Conservation (phyloP, 2,113 vertebrate species). For the Conger conger region DNA sequence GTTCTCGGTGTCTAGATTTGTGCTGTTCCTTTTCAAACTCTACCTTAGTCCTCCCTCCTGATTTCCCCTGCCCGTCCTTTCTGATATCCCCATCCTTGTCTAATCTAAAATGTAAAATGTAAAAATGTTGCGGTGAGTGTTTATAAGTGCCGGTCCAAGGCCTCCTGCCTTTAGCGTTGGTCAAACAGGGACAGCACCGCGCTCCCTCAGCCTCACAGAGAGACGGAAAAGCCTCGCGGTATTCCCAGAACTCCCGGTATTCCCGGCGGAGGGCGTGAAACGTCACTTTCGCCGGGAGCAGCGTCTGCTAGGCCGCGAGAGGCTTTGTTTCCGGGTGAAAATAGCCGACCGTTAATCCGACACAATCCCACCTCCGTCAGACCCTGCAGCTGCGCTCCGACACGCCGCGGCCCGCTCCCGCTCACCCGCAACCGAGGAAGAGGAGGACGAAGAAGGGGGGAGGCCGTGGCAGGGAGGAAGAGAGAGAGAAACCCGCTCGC, state of each 20-base stretch:
- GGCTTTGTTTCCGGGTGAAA: background rate
- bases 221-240: background rate
- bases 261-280: background rate
- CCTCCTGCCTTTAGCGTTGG: background rate
- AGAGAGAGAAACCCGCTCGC: background rate
- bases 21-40: no score
- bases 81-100: no score
- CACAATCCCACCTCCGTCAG: background rate
- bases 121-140: background rate
- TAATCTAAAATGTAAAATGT: no score
- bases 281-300: background rate
- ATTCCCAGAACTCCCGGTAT: background rate
- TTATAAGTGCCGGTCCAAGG: background rate
- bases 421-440: background rate
- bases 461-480: background rate
- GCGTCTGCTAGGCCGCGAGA: background rate
- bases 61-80: no score
- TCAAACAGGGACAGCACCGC: background rate
- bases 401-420: background rate
- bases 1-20: background rate
- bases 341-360: conserved; percentile 29
- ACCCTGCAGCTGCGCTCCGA: background rate
- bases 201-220: background rate
- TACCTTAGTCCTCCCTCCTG: no score
- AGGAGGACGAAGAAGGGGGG: background rate